These are phyloP conservation scores for Hypocryptadius cinnamomeus DNA, from an alignment of 2,113 vertebrate genomes.

Conservation along the genomic window DNA sequence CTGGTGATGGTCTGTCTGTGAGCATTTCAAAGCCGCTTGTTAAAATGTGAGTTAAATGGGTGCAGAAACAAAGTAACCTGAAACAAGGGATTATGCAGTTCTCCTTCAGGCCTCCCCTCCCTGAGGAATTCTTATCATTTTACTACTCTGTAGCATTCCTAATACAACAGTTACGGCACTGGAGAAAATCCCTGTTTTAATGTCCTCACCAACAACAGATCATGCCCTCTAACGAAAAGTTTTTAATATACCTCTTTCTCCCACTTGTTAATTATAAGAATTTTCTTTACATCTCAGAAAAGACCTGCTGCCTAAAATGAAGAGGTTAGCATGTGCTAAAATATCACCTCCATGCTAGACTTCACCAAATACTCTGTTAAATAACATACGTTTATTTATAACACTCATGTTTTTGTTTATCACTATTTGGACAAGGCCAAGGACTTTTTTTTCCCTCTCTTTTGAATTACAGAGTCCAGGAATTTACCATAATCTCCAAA, in stretches of 20 bases:
- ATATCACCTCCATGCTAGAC: background rate
- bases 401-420: background rate
- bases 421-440: background rate
- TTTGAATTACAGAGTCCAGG: background rate
- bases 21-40: background rate
- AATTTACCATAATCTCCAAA: background rate
- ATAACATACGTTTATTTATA: background rate
- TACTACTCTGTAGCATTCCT: background rate
- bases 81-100: background rate
- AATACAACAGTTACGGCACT: background rate
- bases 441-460: background rate
- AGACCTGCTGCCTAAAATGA: background rate
- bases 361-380: background rate
- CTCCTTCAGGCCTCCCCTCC: background rate
- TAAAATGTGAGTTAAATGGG: background rate
- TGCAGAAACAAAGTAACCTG: background rate
- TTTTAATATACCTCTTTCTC: background rate
- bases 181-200: background rate
- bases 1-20: background rate
- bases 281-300: background rate
- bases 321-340: background rate
- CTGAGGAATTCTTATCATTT: accelerated
- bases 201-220: background rate
- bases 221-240: background rate
- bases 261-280: background rate